Base-by-base conservation (phyloP, 2,113 vertebrate species). In the Calcarius ornatus region DNA sequence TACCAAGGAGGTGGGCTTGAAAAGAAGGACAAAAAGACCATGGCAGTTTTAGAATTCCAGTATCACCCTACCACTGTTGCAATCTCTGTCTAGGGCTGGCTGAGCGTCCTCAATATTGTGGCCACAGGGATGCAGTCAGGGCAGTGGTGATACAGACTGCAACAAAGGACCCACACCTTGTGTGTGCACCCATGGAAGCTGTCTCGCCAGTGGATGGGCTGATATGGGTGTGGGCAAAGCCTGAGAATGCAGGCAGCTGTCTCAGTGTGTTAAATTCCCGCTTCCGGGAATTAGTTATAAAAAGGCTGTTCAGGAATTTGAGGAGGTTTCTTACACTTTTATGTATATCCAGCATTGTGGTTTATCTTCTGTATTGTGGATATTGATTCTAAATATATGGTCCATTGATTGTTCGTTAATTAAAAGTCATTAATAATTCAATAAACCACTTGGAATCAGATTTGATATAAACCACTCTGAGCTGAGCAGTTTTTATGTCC, bases 51-150 rank as follows among this genome's bases (percentile, higher is more conserved):
- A 79, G 56, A 71, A 48, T 37, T 19, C 5, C 8, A 7, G 35
- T 24, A 35, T 15, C 0, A 0, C 5, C 7, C 8, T 2, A 0
- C 5, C 45, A n/a, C 14, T 15, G 20, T 4, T 54, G 17, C 0
- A 2, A 7, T 40, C 50, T 65, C 37, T 54, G 11, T 5, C 24
- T 81, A 22, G 9, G 19, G 5, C 19, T 48, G 42, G 25, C 21
- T 43, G 56, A 63, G 5, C 3, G 43, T 12, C 19, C 6, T 61
- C 68, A 54, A 2, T 7, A 3, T 1, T 1, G 1, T 9, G 45
- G 8, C 38, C 28, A 35, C 21, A 18, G 20, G 18, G 31, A 78
- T 3, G 12, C 9, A 54, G 45, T 4, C 35, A 38, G 43, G 54
- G 16, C 12, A 61, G 6, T 4, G 2, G 3, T 1, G 0, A 4